Evolutionary conservation across 1,140 invertebrate species (phyloP).

Genomic region (Bombus breviceps): DNA sequence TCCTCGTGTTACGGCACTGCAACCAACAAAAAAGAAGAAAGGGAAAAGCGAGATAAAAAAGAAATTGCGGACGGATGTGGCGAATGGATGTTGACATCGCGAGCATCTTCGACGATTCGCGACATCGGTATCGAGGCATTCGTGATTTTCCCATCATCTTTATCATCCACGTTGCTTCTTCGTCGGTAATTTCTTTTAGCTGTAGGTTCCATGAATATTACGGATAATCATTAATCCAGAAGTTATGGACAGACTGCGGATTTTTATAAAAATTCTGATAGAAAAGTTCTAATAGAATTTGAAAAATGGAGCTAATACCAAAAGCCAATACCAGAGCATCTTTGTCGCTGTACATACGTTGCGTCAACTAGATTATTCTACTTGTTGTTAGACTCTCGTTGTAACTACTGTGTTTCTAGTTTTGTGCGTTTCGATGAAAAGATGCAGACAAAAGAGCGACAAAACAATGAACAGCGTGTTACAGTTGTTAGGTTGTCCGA

Average conservation of each 20-base stretch:
- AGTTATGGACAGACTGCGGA: neutral
- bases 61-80: slow-evolving; percentile 73
- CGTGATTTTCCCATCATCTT: neutral
- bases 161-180: neutral
- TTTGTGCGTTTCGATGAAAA: no score
- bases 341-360: no score
- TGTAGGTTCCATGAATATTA: neutral
- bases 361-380: no score
- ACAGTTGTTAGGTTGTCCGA: no score
- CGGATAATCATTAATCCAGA: neutral
- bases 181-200: neutral
- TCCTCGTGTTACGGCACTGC: slow-evolving; percentile 67
- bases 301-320: no score
- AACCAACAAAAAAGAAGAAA: slow-evolving; percentile 9
- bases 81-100: slow-evolving; percentile 71
- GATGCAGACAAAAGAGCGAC: no score
- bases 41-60: neutral
- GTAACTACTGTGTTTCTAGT: no score
- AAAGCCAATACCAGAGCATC: no score
- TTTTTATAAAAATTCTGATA: no score
- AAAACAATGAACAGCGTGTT: no score
- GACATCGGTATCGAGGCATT: neutral
- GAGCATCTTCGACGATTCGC: slow-evolving; percentile 41
- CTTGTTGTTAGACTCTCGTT: no score
- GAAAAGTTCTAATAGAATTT: no score